phyloP scores from a whole-genome alignment of 2,113 vertebrate species.

The Cyanoramphus novaezelandiae region DNA sequence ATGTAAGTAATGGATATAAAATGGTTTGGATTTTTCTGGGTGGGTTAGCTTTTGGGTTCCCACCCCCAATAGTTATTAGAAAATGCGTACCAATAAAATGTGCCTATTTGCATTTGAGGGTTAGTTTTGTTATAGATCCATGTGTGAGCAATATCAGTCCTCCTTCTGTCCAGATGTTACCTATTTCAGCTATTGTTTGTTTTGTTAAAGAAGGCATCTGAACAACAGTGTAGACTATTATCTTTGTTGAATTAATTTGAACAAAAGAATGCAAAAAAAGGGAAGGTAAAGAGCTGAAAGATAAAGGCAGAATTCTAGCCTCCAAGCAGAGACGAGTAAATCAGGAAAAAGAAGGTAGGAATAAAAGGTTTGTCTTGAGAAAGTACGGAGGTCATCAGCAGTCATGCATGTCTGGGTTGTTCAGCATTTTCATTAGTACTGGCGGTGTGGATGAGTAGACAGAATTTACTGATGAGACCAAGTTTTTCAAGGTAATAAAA shows the following conservation, averaged over 20 bases:
- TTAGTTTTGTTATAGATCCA: neutral
- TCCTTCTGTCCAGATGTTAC: neutral
- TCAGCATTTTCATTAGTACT: neutral
- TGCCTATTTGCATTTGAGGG: neutral
- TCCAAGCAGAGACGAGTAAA: neutral
- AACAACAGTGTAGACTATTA: neutral
- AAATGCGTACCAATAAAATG: neutral
- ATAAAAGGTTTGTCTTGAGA: neutral
- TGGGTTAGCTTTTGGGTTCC: accelerated
- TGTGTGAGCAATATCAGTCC: neutral
- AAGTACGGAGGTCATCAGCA: neutral
- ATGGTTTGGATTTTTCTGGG: neutral
- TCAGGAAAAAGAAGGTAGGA: neutral
- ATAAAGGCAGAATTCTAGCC: neutral
- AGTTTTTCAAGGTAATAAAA: neutral
- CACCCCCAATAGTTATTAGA: neutral
- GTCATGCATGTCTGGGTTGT: neutral
- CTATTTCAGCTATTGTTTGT: neutral
- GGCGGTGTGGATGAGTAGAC: neutral
- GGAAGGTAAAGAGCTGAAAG: neutral
- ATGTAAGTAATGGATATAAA: neutral
- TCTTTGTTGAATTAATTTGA: neutral
- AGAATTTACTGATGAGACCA: neutral
- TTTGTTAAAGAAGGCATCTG: neutral
- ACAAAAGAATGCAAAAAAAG: neutral